Evolutionary conservation across 1,140 invertebrate species (phyloP).

Genomic region (Sycobia sp.): DNA sequence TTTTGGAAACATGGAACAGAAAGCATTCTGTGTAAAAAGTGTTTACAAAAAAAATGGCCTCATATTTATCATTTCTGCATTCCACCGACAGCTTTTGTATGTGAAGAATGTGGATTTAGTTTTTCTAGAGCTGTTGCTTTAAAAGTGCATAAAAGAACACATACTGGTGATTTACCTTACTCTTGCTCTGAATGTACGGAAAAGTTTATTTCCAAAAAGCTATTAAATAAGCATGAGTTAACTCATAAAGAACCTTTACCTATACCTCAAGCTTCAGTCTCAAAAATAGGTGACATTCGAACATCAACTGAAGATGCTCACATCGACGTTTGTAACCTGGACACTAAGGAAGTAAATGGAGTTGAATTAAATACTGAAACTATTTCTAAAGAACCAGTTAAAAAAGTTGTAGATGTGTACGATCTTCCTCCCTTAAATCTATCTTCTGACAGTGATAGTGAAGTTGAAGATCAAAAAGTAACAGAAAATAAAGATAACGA

Average conservation of each 20-base stretch:
- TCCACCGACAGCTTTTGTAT: constrained; percentile 75
- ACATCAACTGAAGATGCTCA: constrained; percentile 4
- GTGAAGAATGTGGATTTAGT: constrained; percentile 77
- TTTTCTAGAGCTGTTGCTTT: constrained; percentile 78
- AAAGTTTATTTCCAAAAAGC: constrained; percentile 81
- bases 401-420: constrained; percentile 65
- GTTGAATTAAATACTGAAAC: background rate
- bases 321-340: constrained; percentile 15
- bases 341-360: constrained; percentile 2
- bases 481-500: constrained; percentile 38
- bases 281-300: background rate
- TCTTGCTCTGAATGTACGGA: constrained; percentile 74
- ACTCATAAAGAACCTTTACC: constrained; percentile 60
- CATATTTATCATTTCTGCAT: constrained; percentile 89
- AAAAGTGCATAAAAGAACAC: constrained; percentile 81
- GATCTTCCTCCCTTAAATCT: constrained; percentile 81
- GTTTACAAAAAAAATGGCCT: constrained; percentile 86
- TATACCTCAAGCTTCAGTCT: background rate
- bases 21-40: constrained; percentile 81
- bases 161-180: constrained; percentile 74
- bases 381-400: constrained; percentile 45
- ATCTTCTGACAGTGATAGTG: constrained; percentile 78
- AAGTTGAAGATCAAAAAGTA: constrained; percentile 61
- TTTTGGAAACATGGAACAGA: constrained; percentile 92
- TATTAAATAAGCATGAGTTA: constrained; percentile 72